Base-by-base conservation (phyloP, 2,113 vertebrate genomes). In the Heterocephalus glaber region DNA sequence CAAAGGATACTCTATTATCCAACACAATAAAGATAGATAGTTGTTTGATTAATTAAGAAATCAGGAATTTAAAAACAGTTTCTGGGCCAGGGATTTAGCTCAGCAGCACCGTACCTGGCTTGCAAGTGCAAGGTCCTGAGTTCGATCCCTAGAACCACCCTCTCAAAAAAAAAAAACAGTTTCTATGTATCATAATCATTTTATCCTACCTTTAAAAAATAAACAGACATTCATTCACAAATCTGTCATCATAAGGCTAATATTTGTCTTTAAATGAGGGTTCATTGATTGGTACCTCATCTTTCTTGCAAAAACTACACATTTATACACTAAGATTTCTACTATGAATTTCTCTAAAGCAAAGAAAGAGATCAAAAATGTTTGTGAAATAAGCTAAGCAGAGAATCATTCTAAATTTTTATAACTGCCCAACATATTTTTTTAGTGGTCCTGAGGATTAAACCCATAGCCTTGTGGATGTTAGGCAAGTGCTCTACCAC, bases 191-290 rank as follows among this genome's bases (percentile, higher is more conserved):
- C 49, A 66, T 49, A 95, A 74, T 86, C 52, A 93, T 41, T 95
- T 94, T 81, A 88, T 84, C 80, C 38, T 92, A 85, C 52, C 44
- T 28, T 84, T 86, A 86, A 91, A 74, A 92, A 68, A 74, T 54
- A 87, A 60, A 52, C 60, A 47, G 35, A 7, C 7, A 60, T 66
- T 76, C 28, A 90, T 47, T 93, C 26, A 82, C 24, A 66, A 49
- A 30, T 68, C 61, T 92, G 91, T 80, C n/a, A 93, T 13, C 19
- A 7, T 92, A 80, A 92, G 49, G 12, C 3, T 44, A 95, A 90
- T 84, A 20, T 80, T 49, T 54, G 52, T 82, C 77, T 63, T 38
- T 38, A n/a, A 58, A 80, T 41, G 17, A 58, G 20, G 10, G 41
- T 93, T 95, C 3, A 24, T 26, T 86, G 16, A 90, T 20, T 38